Base-by-base conservation (phyloP, 37 sponge, comb jelly and placozoan genomes). In the Halichondria panicea region DNA sequence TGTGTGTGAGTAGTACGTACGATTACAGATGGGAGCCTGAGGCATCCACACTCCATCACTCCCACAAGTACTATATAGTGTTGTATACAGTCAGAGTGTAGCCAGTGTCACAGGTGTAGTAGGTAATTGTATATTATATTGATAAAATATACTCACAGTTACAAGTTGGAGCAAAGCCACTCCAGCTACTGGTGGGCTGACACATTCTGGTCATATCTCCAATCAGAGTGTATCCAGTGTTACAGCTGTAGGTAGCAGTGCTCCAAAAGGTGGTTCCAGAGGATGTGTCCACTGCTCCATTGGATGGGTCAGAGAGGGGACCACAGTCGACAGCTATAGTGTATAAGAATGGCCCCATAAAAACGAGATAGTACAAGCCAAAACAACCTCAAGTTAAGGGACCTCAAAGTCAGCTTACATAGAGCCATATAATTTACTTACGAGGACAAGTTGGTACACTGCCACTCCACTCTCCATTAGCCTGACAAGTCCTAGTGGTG, bases 211-310 rank as follows among this genome's bases (percentile, higher is more conserved):
- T 71, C 58, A 4, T 33, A 7, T 32, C 74, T 62, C 82, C 82
- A 44, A 28, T 54, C n/a, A 73, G 54, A 11, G 22, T 38, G 44
- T 70, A 76, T 59, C 81, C 88, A 48, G n/a, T n/a, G 33, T 76
- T 67, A 46, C 88, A 87, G 58, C n/a, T 57, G 44, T 75, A 87
- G 28, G 38, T 59, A 7, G 80, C 80, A 22, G 37, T 18, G 25
- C 44, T 18, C 28, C 30, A 39, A 55, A 65, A 63, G 0, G 66
- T 70, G 11, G 68, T 78, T 1, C 38, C 43, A 30, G 79, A 21
- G 38, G 68, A 31, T 0, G 68, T 25, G n/a, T n/a, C n/a, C 24
- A 66, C 57, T 1, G 24, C 6, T 0, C 79, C 79, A 54, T 68
- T 68, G 22, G 44, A 7, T 7, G 79, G 79, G 34, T 42, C 22